phyloP scores from a whole-genome alignment of 2,888 invertebrate species.

The Temnothorax unifasciatus region DNA sequence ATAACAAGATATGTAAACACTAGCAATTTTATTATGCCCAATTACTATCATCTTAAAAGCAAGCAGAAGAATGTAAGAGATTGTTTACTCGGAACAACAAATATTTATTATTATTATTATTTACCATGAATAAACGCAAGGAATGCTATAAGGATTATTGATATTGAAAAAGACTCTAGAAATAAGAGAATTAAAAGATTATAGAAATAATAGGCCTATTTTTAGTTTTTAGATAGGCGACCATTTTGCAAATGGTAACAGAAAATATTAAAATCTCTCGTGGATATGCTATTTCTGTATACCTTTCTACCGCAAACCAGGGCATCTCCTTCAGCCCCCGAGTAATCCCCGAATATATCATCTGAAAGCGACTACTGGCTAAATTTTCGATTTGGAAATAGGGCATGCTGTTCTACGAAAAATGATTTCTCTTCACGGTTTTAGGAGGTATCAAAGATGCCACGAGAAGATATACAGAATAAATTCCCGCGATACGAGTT shows the following conservation, averaged over 20 bases:
- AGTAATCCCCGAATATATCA: slow-evolving; percentile 33
- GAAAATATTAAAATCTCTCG: neutral
- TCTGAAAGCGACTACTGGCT: slow-evolving; percentile 22
- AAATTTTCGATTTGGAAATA: slow-evolving; percentile 30
- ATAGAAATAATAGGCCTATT: neutral
- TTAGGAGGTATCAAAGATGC: neutral
- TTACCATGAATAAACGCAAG: neutral
- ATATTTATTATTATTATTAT: neutral
- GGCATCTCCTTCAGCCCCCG: neutral
- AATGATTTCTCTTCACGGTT: slow-evolving; percentile 12
- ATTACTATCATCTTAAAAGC: slow-evolving; percentile 9
- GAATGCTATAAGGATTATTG: neutral
- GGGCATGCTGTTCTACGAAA: slow-evolving; percentile 4
- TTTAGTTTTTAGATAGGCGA: neutral
- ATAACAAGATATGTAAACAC: neutral
- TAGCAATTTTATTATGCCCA: neutral
- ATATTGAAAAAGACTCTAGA: neutral
- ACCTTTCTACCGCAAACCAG: neutral
- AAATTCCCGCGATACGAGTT: neutral
- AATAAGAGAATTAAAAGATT: neutral
- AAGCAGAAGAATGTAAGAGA: neutral
- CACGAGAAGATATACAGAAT: neutral
- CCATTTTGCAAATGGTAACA: slow-evolving; percentile 9
- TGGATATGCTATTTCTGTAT: slow-evolving; percentile 14
- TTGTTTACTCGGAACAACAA: slow-evolving; percentile 7